These are phyloP conservation scores for Cetoscarus ocellatus DNA, from an alignment of 2,797 vertebrate genomes.

Conservation along the genomic window DNA sequence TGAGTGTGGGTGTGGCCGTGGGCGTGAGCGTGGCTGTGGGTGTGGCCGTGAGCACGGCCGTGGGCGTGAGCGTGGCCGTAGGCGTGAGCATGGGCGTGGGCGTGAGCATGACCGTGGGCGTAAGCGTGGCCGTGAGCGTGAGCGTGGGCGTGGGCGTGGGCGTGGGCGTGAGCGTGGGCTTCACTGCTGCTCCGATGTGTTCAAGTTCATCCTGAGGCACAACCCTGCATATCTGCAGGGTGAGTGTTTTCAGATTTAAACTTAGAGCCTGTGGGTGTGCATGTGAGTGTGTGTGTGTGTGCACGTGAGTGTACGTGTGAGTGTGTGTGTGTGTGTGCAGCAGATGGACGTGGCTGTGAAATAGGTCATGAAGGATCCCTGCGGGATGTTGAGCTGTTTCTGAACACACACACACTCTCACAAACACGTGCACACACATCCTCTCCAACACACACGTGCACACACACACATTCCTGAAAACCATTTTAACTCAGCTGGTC, in stretches of 20 bases:
- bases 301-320: slow-evolving; percentile 28
- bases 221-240: slow-evolving; percentile 37
- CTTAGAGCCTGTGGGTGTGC: slow-evolving; percentile 33
- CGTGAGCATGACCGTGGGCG: too few relatives aligned
- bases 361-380: slow-evolving; percentile 49
- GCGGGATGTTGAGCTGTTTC: slow-evolving; percentile 16
- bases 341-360: slow-evolving; percentile 43
- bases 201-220: slow-evolving; percentile 15
- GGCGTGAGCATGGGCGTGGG: too few relatives aligned
- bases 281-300: slow-evolving; percentile 15
- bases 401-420: slow-evolving; percentile 9
- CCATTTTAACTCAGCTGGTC: slow-evolving; percentile 11
- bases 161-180: too few relatives aligned
- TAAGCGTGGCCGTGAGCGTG: too few relatives aligned
- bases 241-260: slow-evolving; percentile 27
- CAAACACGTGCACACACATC: too few relatives aligned
- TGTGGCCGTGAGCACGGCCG: too few relatives aligned
- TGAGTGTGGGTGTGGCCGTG: too few relatives aligned
- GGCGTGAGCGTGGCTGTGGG: too few relatives aligned
- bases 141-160: too few relatives aligned
- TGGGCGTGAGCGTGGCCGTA: too few relatives aligned
- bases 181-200: slow-evolving; percentile 1
- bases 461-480: not conserved
- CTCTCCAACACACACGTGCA: too few relatives aligned
- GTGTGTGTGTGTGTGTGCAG: slow-evolving; percentile 17